Evolutionary conservation across 2,888 invertebrate genomes (phyloP), one percentile per base, ranked within the genome.

Genomic region (Drosophila differens): DNA sequence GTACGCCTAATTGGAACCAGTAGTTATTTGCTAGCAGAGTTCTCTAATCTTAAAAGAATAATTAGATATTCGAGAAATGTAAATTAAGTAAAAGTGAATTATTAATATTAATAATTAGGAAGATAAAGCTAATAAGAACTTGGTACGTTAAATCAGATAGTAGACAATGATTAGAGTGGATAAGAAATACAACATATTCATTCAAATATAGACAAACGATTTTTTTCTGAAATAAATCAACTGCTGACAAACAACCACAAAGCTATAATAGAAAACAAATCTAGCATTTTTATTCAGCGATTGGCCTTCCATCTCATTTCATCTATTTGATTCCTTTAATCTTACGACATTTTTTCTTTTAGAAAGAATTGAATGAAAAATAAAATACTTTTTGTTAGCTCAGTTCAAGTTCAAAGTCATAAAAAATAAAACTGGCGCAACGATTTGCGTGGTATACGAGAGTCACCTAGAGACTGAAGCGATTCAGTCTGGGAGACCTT

Each of bases 341-440:
- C 64, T 72, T 84, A 59, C 72, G 69, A 74, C 71, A 88, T 84
- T 90, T 79, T 85, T 87, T 79, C 79, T 81, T 60, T 57, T 61
- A 70, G 68, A 77, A 60, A 58, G 54, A 49, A 49, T 25, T 16
- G 47, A 39, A 55, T 19, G 39, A 30, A 14, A 61, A 19, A 61
- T n/a, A 22, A 30, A 53, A 19, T 3, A 10, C 30, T 37, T 32
- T 37, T 47, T 76, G 54, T 71, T 70, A 58, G 52, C 54, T 65
- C 77, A 86, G 75, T 86, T 86, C 86, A 86, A 86, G 86, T 86
- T 86, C 86, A 86, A 90, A 86, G 85, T 82, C 89, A 89, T 90
- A 89, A 86, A 85, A 19, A 5, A 7, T 19, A 37, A 83, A 80
- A 74, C 72, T 87, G 90, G 63, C 77, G 85, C 73, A 85, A 87